phyloP scores from a whole-genome alignment of 2,888 invertebrate genomes.

The Amblyteles armatorius region DNA sequence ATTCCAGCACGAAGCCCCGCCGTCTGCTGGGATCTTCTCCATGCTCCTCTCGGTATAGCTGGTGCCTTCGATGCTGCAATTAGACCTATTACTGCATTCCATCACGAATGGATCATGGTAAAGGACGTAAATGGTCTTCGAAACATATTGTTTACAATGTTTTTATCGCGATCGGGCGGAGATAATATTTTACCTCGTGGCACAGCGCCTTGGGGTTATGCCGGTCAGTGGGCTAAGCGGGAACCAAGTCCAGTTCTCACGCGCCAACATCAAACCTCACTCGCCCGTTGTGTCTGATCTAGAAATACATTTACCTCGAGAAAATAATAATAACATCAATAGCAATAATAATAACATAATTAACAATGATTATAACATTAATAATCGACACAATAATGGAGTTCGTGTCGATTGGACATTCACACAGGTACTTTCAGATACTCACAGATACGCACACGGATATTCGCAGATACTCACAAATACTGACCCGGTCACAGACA shows the following conservation, averaged over 20 bases:
- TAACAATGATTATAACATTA: no score
- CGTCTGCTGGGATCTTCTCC: not conserved
- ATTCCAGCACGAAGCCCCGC: conserved; percentile 42
- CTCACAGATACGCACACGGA: no score
- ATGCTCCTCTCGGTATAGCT: not conserved
- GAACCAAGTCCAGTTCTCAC: not conserved
- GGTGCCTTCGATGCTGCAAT: conserved; percentile 42
- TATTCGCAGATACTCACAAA: no score
- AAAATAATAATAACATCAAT: no score
- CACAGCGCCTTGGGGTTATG: not conserved
- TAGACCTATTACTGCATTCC: conserved; percentile 64
- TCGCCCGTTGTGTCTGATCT: not conserved
- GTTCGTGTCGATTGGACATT: no score
- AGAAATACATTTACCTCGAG: not conserved
- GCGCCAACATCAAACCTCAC: not conserved
- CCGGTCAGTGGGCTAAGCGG: conserved; percentile 13
- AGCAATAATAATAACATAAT: no score
- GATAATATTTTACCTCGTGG: conserved; percentile 11
- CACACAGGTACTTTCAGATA: no score
- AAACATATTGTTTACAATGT: conserved; percentile 18
- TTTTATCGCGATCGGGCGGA: not conserved
- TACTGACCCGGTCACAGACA: no score
- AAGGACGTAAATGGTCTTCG: conserved; percentile 21
- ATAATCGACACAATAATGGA: no score
- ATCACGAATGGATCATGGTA: conserved; percentile 44